These are phyloP conservation scores for Rhynchotus rufescens DNA, from an alignment of 2,797 vertebrate species.

Conservation along the genomic window DNA sequence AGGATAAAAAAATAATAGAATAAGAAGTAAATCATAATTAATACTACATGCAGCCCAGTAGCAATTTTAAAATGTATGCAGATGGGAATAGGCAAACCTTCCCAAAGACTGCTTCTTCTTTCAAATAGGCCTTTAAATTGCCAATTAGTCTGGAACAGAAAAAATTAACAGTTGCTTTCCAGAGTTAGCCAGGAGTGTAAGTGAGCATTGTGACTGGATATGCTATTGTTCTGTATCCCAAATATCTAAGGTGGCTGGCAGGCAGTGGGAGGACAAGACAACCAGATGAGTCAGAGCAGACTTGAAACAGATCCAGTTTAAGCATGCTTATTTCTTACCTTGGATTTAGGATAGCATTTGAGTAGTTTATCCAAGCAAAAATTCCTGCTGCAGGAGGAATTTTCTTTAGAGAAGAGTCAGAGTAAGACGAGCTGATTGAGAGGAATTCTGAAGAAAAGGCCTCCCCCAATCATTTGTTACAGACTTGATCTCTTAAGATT, in stretches of 20 bases:
- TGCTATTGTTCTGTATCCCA: background rate
- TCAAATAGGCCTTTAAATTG: conserved; percentile 9
- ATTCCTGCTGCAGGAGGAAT: background rate
- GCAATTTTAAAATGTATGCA: background rate
- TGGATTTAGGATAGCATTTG: background rate
- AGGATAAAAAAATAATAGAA: background rate
- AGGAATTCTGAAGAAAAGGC: background rate
- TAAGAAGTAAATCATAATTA: conserved; percentile 13
- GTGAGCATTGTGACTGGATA: background rate
- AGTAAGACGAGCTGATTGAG: background rate
- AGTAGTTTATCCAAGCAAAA: background rate
- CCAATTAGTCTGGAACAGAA: background rate
- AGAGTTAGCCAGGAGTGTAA: background rate
- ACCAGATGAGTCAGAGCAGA: background rate
- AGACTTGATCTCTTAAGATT: background rate
- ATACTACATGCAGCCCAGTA: background rate
- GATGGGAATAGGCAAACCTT: background rate
- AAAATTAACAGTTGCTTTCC: background rate
- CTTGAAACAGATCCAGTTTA: background rate
- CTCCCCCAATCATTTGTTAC: background rate
- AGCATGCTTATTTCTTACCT: background rate
- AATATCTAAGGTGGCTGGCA: background rate
- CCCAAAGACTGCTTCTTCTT: background rate
- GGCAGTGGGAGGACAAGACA: background rate
- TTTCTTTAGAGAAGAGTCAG: background rate